Evolutionary conservation across 2,113 vertebrate species (phyloP), one percentile per base, ranked within the genome.

Genomic region (Melanocharis versteri): DNA sequence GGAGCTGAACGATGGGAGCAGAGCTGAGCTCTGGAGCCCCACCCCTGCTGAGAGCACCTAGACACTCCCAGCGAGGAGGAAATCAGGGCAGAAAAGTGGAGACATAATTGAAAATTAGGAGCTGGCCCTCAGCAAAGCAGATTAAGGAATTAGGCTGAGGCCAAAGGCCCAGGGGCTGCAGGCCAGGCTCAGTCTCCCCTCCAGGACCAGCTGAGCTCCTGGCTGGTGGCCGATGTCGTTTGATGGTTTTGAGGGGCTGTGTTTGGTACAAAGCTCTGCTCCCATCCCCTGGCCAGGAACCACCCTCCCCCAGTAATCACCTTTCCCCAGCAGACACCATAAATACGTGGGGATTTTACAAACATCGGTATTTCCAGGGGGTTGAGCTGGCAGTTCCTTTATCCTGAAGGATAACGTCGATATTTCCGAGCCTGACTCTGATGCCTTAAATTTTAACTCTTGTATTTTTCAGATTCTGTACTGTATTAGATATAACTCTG

Each of bases 111-210:
- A 97, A 96, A 91, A 90, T 65, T 26, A 81, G 92, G 88, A 76
- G 45, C 89, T 76, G 64, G 60, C 30, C 78, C 70, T 71, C 71
- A 75, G 93, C 66, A 95, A 95, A 97, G 96, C 92, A 94, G 96
- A 94, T 97, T 94, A 96, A 95, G 61, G 96, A 83, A 83, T 97
- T 79, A 94, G 75, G 20, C 56, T 3, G 24, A 87, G 65, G 73
- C 69, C 69, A 81, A 88, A 94, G 75, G 90, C 2, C 2, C 77
- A n/a, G 83, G 1, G 15, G 3, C 68, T 65, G 26, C 44, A 51
- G 0, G 26, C 15, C 81, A 88, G 79, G 23, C 89, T 96, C 81
- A 15, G 79, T 91, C 87, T 50, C 42, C 77, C n/a, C 27, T 56
- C 65, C 0, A 0, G 44, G 69, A 51, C 83, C 19, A 21, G 61